Evolutionary conservation across 2,888 invertebrate species (phyloP).

Genomic region (Conistra vaccinii): DNA sequence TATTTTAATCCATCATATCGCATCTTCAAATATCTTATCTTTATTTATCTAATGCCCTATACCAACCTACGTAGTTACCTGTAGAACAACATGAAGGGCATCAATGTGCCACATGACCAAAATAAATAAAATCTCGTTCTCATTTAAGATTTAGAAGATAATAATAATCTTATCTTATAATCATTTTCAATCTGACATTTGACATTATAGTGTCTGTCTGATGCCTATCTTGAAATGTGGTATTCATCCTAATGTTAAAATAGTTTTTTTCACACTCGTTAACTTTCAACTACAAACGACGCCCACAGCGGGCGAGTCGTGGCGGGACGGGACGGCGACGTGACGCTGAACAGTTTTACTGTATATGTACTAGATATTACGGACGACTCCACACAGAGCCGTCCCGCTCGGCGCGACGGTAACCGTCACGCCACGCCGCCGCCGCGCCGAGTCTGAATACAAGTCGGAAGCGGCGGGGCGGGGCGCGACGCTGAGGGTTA

Average conservation of each 20-base stretch:
- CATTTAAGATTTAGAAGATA: constrained; percentile 27
- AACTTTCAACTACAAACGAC: no score
- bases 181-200: constrained; percentile 17
- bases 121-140: constrained; percentile 6
- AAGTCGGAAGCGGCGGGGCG: no score
- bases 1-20: constrained; percentile 12
- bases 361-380: no score
- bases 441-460: no score
- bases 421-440: no score
- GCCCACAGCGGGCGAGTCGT: no score
- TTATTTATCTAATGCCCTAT: constrained; percentile 22
- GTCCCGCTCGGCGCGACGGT: no score
- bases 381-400: no score
- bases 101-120: constrained; percentile 3
- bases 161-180: constrained; percentile 17
- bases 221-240: constrained; percentile 10
- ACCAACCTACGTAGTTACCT: neutral
- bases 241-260: neutral
- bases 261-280: neutral
- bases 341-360: no score
- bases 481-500: no score
- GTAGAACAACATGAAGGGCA: neutral
- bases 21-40: constrained; percentile 42
- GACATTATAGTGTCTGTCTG: constrained; percentile 16
- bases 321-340: no score